Conservation (phyloP, 2,888 invertebrate genomes). For the Ormyrus labotus region DNA sequence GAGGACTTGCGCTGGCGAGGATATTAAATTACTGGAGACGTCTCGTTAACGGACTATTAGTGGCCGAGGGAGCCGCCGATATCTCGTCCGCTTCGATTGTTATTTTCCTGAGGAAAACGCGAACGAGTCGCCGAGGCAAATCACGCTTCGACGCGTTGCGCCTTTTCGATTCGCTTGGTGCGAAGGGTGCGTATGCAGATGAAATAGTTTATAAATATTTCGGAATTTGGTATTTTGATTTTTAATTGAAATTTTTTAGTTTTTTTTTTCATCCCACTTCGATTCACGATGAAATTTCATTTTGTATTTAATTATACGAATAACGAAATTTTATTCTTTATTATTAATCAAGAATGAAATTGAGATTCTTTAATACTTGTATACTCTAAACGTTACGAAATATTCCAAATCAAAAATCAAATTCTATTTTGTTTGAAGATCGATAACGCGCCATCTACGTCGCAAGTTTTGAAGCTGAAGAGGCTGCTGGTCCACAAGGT, state of each 20-base stretch:
- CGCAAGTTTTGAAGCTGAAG: background rate
- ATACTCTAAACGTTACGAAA: background rate
- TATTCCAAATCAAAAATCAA: background rate
- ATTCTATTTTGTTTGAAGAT: background rate
- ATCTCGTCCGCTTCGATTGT: background rate
- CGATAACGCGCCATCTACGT: constrained; percentile 6
- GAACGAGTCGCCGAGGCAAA: background rate
- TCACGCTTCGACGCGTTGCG: background rate
- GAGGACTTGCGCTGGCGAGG: constrained; percentile 10
- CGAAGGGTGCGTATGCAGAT: no score
- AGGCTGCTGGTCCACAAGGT: background rate
- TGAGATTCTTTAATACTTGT: background rate
- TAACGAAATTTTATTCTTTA: no score
- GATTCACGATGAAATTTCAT: no score
- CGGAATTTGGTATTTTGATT: no score
- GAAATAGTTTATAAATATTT: no score
- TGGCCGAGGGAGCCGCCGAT: background rate
- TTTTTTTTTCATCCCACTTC: no score
- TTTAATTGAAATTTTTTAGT: no score
- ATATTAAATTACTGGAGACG: constrained; percentile 49
- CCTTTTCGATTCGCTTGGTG: no score
- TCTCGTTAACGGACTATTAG: constrained; percentile 49
- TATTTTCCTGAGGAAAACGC: background rate
- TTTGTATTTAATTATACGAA: no score
- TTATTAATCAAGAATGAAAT: no score